Evolutionary conservation across 1,140 invertebrate genomes (phyloP).

Genomic region (Drosophila repleta): DNA sequence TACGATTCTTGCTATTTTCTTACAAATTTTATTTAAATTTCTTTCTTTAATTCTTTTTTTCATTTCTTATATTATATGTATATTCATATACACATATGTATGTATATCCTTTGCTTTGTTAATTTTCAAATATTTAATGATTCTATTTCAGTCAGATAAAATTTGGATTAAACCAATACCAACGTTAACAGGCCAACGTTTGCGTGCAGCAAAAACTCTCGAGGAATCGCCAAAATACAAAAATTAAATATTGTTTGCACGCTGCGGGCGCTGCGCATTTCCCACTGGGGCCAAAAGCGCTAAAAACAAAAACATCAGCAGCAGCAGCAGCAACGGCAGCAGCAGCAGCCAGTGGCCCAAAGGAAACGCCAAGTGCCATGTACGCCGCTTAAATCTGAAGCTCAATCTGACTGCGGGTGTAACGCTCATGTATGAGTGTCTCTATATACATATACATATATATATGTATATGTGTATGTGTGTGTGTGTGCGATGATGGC

Average conservation of each 20-base stretch:
- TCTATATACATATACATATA: neutral
- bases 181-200: conserved; percentile 36
- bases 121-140: conserved; percentile 5
- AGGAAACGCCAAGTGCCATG: conserved; percentile 74
- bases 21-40: no score
- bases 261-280: conserved; percentile 72
- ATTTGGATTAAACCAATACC: conserved; percentile 26
- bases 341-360: conserved; percentile 33
- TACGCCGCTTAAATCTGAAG: conserved; percentile 62
- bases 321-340: conserved; percentile 19
- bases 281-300: conserved; percentile 63
- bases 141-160: neutral
- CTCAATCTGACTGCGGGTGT: conserved; percentile 40
- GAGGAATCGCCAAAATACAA: conserved; percentile 56
- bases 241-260: conserved; percentile 61
- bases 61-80: no score
- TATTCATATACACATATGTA: no score
- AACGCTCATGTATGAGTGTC: conserved; percentile 19
- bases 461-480: neutral
- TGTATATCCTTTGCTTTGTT: conserved; percentile 4
- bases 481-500: conserved; percentile 16
- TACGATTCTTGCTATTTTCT: no score
- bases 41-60: no score
- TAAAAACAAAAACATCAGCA: conserved; percentile 23
- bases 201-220: conserved; percentile 29